Evolutionary conservation across 2,888 invertebrate genomes (phyloP).

Genomic region (Azorinus chamasolen): DNA sequence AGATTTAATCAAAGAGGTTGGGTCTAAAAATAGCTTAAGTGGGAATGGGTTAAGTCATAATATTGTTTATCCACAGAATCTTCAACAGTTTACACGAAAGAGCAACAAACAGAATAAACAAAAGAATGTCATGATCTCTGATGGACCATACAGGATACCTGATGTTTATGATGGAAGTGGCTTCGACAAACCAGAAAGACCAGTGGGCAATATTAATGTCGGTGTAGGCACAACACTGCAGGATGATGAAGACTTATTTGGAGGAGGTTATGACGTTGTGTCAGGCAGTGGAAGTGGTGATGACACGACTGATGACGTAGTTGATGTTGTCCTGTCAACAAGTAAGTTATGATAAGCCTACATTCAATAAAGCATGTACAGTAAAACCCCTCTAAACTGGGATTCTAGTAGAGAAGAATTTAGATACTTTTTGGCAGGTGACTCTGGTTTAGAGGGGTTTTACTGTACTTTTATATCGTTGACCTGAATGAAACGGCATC

Average conservation of each 20-base stretch:
- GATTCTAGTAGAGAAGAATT: too few relatives aligned
- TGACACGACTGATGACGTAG: slow-evolving; percentile 12
- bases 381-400: too few relatives aligned
- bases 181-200: neutral
- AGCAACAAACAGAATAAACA: slow-evolving; percentile 26
- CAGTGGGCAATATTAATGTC: slow-evolving; percentile 40
- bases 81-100: slow-evolving; percentile 44
- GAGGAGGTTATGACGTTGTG: neutral
- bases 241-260: slow-evolving; percentile 55
- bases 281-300: slow-evolving; percentile 57
- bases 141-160: slow-evolving; percentile 37
- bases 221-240: slow-evolving; percentile 42
- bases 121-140: slow-evolving; percentile 43
- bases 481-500: too few relatives aligned
- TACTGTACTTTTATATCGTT: too few relatives aligned
- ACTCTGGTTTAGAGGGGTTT: too few relatives aligned
- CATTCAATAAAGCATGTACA: too few relatives aligned
- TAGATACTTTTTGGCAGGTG: too few relatives aligned
- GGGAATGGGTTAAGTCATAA: too few relatives aligned
- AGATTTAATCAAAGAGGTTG: too few relatives aligned
- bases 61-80: too few relatives aligned
- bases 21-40: too few relatives aligned
- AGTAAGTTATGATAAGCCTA: neutral
- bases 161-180: slow-evolving; percentile 40
- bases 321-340: slow-evolving; percentile 15